These are phyloP conservation scores for Aromia moschata DNA, from an alignment of 2,888 invertebrate species.

Conservation along the genomic window DNA sequence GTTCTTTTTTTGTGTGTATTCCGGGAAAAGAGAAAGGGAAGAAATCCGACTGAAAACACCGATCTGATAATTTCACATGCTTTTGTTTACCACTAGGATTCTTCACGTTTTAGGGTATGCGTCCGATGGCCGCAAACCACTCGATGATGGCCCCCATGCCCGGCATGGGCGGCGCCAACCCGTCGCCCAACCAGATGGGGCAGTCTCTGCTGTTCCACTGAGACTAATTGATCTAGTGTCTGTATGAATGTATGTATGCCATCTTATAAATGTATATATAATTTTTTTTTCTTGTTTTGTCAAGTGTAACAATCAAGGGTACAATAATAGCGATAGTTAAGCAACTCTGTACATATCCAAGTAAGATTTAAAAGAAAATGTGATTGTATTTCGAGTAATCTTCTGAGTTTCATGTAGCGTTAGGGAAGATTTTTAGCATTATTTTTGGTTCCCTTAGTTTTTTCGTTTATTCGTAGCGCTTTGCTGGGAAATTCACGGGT, in stretches of 20 bases:
- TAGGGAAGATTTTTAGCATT: neutral
- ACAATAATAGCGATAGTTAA: constrained; percentile 46
- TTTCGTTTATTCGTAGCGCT: neutral
- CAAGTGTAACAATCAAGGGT: constrained; percentile 50
- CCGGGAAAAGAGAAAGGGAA: too few relatives aligned
- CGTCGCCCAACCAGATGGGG: constrained; percentile 56
- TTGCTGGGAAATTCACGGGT: neutral
- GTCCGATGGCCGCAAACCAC: constrained; percentile 54
- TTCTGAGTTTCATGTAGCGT: constrained; percentile 4
- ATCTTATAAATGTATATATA: constrained; percentile 45
- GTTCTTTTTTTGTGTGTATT: too few relatives aligned
- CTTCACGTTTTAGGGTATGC: constrained; percentile 60
- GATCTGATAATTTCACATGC: too few relatives aligned
- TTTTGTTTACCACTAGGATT: too few relatives aligned
- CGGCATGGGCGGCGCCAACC: constrained; percentile 51
- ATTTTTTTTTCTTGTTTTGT: constrained; percentile 40
- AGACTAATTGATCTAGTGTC: constrained; percentile 29
- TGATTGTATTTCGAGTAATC: constrained; percentile 34
- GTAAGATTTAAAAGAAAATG: constrained; percentile 36
- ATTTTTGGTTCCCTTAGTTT: neutral
- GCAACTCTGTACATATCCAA: constrained; percentile 47
- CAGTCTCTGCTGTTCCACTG: constrained; percentile 59
- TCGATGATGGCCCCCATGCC: constrained; percentile 55
- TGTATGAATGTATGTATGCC: constrained; percentile 38
- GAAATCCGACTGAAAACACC: too few relatives aligned